Conservation (phyloP, 2,113 vertebrate species). For the Sminthopsis crassicaudata region DNA sequence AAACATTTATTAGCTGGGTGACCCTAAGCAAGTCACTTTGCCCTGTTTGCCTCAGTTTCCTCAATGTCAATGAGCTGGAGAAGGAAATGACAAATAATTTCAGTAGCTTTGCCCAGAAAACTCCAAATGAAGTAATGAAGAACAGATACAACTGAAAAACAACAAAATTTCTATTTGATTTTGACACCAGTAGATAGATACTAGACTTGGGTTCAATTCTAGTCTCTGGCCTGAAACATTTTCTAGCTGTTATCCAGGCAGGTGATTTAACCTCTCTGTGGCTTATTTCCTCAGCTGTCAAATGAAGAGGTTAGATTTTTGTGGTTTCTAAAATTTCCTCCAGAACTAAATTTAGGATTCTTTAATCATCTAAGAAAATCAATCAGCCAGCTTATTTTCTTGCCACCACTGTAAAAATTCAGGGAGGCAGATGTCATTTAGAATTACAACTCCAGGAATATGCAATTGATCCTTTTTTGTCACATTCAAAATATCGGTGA, state of each 20-base stretch:
- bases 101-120: background rate
- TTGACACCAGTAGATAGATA: background rate
- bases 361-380: constrained; percentile 59
- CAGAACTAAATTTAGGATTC: constrained; percentile 64
- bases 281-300: background rate
- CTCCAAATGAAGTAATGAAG: background rate
- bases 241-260: background rate
- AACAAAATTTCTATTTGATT: background rate
- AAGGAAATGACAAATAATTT: background rate
- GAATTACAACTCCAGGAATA: constrained; percentile 71
- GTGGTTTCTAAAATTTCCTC: constrained; percentile 45
- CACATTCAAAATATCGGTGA: constrained; percentile 64
- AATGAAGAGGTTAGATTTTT: background rate
- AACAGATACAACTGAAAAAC: background rate
- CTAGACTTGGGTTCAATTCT: background rate
- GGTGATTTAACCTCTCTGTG: background rate
- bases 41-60: background rate
- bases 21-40: background rate
- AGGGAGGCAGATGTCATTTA: constrained; percentile 45
- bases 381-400: constrained; percentile 60
- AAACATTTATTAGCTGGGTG: background rate
- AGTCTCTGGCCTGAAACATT: background rate
- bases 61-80: background rate
- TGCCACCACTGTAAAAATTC: constrained; percentile 65
- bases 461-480: constrained; percentile 63